phyloP scores from a whole-genome alignment of 1,140 invertebrate species.

The Drosophila burlai region DNA sequence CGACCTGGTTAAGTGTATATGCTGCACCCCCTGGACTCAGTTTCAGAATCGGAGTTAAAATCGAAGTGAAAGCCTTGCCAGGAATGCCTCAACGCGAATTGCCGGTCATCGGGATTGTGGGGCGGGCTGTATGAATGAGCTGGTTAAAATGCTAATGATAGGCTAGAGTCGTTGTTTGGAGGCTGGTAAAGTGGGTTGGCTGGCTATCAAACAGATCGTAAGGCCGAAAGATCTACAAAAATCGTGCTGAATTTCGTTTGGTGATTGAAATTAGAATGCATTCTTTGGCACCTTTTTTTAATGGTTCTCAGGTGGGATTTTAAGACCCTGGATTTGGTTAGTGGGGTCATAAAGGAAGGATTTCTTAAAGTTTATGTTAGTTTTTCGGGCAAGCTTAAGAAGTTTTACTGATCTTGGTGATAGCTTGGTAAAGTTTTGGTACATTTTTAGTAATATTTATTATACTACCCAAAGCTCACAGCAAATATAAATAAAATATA shows the following conservation, averaged over 20 bases:
- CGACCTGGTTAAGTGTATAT: constrained; percentile 24
- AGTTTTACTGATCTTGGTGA: too few relatives aligned
- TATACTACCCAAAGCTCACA: background rate
- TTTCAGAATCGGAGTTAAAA: background rate
- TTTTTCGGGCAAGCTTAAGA: background rate
- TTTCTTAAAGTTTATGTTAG: too few relatives aligned
- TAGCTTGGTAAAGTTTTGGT: too few relatives aligned
- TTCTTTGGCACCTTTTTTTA: constrained; percentile 10
- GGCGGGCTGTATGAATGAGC: constrained; percentile 30
- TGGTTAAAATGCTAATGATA: constrained; percentile 52
- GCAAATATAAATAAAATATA: background rate
- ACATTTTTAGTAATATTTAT: background rate
- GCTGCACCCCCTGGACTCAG: constrained; percentile 3
- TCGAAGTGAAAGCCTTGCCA: constrained; percentile 31
- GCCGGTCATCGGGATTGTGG: constrained; percentile 31
- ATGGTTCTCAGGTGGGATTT: background rate
- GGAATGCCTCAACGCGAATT: constrained; percentile 32
- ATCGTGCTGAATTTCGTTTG: constrained; percentile 12
- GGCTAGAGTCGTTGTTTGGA: constrained; percentile 7
- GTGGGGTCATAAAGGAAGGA: too few relatives aligned
- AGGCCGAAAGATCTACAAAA: constrained; percentile 9
- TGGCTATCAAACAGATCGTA: constrained; percentile 37
- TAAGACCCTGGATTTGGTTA: background rate
- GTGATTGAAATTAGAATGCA: constrained; percentile 8
- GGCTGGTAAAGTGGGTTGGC: constrained; percentile 14